These are phyloP conservation scores for Fratercula arctica DNA, from an alignment of 2,797 vertebrate genomes.

Conservation along the genomic window DNA sequence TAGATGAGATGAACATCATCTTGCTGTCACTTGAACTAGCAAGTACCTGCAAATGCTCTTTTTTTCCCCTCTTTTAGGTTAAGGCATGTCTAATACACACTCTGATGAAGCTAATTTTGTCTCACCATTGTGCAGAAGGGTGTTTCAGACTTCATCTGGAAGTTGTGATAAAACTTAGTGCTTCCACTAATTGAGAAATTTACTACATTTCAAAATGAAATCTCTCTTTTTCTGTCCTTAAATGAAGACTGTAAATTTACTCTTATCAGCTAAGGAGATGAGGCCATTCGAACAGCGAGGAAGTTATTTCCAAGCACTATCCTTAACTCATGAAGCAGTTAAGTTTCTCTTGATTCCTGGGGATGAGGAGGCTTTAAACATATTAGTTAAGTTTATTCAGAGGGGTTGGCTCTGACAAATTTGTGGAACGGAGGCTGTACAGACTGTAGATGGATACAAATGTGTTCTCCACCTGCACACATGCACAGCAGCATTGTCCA, in stretches of 20 bases:
- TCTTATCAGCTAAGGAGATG: background rate
- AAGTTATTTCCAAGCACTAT: conserved; percentile 2
- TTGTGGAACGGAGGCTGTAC: background rate
- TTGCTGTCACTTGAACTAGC: background rate
- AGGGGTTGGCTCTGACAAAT: background rate
- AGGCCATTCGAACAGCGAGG: background rate
- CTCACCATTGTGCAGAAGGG: background rate
- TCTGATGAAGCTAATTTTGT: background rate
- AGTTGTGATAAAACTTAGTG: background rate
- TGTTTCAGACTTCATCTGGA: background rate
- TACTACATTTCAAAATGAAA: background rate
- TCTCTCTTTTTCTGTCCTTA: background rate
- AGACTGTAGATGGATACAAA: conserved; percentile 33
- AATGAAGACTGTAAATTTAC: background rate
- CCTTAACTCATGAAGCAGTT: conserved; percentile 11
- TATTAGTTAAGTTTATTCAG: conserved; percentile 21
- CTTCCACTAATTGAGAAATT: background rate
- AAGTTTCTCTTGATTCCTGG: conserved; percentile 2
- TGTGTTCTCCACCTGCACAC: conserved; percentile 68
- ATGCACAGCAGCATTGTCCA: conserved; percentile 51
- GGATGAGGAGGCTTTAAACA: background rate
- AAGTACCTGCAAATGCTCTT: background rate
- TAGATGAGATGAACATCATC: background rate
- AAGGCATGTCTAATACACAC: background rate
- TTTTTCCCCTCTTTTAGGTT: background rate